Percentiles rank a stretch among this genome's conserved stretches.
These are phyloP conservation scores for Cantharis lateralis DNA, from an alignment of 2,888 invertebrate genomes.

Conservation along the genomic window DNA sequence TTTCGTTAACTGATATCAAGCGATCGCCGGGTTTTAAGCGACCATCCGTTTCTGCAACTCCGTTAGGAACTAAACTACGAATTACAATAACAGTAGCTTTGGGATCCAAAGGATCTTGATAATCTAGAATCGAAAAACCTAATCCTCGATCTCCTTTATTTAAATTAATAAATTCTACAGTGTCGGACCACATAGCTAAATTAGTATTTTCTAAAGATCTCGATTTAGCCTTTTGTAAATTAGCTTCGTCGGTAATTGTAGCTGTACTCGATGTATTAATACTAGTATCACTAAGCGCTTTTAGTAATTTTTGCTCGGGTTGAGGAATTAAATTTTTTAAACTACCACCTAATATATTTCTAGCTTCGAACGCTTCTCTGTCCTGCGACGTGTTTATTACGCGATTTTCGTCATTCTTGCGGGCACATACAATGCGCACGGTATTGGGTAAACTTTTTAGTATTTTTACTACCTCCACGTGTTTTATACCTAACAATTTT, in stretches of 20 bases:
- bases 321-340: conserved; percentile 74
- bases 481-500: conserved; percentile 87
- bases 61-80: conserved; percentile 91
- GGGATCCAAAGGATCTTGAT: conserved; percentile 95
- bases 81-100: conserved; percentile 91
- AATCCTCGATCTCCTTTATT: conserved; percentile 94
- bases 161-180: conserved; percentile 89
- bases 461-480: conserved; percentile 95
- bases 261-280: conserved; percentile 86
- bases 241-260: conserved; percentile 70
- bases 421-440: conserved; percentile 90
- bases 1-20: conserved; percentile 88
- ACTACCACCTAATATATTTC: conserved; percentile 85
- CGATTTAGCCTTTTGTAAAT: conserved; percentile 74
- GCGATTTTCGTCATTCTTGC: conserved; percentile 64
- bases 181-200: conserved; percentile 95
- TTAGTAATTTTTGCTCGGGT: conserved; percentile 60
- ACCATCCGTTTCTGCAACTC: conserved; percentile 95
- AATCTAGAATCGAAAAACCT: conserved; percentile 97
- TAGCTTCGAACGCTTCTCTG: conserved; percentile 77
- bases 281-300: conserved; percentile 95
- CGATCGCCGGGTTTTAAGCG: conserved; percentile 92
- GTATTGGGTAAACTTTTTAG: conserved; percentile 89
- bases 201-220: conserved; percentile 94
- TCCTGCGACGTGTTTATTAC: conserved; percentile 81